Evolutionary conservation across 2,888 invertebrate species (phyloP).

Genomic region (Calameuta pallipes): DNA sequence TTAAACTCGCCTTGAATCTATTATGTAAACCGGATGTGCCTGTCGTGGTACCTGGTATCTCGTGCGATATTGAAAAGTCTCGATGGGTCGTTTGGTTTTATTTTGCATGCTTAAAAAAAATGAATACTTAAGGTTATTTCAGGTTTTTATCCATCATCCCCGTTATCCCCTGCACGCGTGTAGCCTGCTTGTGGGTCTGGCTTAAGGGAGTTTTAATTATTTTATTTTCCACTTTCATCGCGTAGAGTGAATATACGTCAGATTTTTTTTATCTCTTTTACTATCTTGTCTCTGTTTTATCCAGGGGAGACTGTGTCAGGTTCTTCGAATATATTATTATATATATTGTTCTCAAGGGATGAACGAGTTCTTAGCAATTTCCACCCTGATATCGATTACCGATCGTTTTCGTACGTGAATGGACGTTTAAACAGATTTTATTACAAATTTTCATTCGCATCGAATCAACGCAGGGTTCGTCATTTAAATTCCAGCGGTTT

Average conservation of each 20-base stretch:
- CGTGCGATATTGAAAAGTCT: constrained; percentile 38
- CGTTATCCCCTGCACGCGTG: neutral
- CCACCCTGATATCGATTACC: neutral
- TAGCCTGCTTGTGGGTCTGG: neutral
- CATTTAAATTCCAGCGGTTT: neutral
- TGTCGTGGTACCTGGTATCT: constrained; percentile 29
- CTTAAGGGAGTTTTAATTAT: neutral
- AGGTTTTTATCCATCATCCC: neutral
- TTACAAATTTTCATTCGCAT: neutral
- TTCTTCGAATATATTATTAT: constrained; percentile 34
- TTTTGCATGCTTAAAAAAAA: neutral
- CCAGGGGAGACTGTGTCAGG: neutral
- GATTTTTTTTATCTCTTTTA: neutral
- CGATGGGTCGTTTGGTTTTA: constrained; percentile 17
- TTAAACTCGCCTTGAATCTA: constrained; percentile 29
- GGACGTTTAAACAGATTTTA: neutral
- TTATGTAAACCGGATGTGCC: constrained; percentile 33
- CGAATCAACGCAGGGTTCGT: neutral
- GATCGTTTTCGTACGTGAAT: neutral
- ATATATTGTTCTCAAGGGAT: constrained; percentile 38
- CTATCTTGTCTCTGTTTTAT: constrained; percentile 11
- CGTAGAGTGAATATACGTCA: neutral
- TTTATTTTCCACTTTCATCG: neutral
- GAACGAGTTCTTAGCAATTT: neutral
- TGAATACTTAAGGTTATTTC: neutral